A percentile compares a stretch with the other conserved stretches of the same genome.
Evolutionary conservation across 2,113 vertebrate genomes (phyloP).

Genomic region (Ancistrus triradiatus): DNA sequence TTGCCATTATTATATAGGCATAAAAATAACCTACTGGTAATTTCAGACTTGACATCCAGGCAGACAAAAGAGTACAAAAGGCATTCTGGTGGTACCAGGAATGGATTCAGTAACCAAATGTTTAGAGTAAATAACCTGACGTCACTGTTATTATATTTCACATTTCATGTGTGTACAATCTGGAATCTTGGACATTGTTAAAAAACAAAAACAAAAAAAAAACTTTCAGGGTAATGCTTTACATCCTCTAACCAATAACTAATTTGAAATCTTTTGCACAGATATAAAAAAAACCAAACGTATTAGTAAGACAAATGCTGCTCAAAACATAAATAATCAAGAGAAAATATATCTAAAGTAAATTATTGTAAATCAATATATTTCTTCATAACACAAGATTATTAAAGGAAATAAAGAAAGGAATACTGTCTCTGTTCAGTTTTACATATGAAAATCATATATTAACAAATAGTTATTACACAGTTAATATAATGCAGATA

Average conservation of each 20-base stretch:
- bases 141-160: too few relatives aligned
- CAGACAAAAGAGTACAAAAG: too few relatives aligned
- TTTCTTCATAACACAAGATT: conserved; percentile 2
- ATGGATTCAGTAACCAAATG: too few relatives aligned
- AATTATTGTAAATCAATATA: conserved; percentile 5
- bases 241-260: conserved; percentile 4
- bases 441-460: conserved; percentile 57
- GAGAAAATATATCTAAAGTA: conserved; percentile 1
- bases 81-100: too few relatives aligned
- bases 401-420: conserved; percentile 33
- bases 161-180: too few relatives aligned
- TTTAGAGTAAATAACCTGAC: too few relatives aligned
- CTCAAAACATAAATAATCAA: conserved; percentile 23
- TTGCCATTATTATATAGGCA: too few relatives aligned
- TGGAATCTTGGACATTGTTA: neutral
- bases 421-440: conserved; percentile 46
- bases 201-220: neutral
- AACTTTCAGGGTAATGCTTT: neutral
- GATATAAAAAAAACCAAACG: conserved; percentile 3
- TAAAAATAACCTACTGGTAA: too few relatives aligned
- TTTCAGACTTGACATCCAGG: too few relatives aligned
- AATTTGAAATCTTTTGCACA: conserved; percentile 4
- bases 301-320: neutral
- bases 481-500: conserved; percentile 50
- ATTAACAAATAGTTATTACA: conserved; percentile 58